Percentiles rank a stretch among this genome's conserved stretches.
phyloP scores from a whole-genome alignment of 2,797 vertebrate species.

The Myotis vivesi region DNA sequence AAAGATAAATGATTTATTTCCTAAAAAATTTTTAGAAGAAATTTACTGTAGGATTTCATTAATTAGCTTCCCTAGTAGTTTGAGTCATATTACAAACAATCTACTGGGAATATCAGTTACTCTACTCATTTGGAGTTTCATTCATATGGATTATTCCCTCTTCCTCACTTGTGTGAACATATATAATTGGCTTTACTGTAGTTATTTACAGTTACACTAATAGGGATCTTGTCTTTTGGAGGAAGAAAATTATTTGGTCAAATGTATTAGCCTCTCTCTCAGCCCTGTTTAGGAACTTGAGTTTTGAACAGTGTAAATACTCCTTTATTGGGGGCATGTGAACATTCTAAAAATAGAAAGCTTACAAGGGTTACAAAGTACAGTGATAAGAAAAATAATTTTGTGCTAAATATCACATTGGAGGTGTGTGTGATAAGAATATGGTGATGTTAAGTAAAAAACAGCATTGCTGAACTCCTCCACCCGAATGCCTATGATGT shows the following conservation, averaged over 20 bases:
- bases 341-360: constrained; percentile 20
- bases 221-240: constrained; percentile 43
- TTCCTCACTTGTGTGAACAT: constrained; percentile 8
- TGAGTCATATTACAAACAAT: not conserved
- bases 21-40: constrained; percentile 17
- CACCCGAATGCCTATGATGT: constrained; percentile 46
- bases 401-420: constrained; percentile 18
- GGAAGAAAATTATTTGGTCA: constrained; percentile 42
- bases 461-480: constrained; percentile 48
- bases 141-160: constrained; percentile 11
- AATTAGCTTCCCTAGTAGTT: constrained; percentile 3
- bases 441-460: constrained; percentile 55
- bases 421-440: constrained; percentile 27
- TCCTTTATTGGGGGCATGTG: not conserved
- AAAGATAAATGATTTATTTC: constrained; percentile 33
- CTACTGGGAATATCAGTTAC: constrained; percentile 33
- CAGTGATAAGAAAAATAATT: constrained; percentile 38
- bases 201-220: constrained; percentile 46
- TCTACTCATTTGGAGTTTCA: constrained; percentile 24
- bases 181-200: not conserved
- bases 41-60: constrained; percentile 4
- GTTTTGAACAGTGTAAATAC: constrained; percentile 31
- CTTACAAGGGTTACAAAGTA: constrained; percentile 29
- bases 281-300: not conserved
- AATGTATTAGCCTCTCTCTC: not conserved